phyloP scores from a whole-genome alignment of 2,113 vertebrate species.

The Tychaedon coryphoeus region DNA sequence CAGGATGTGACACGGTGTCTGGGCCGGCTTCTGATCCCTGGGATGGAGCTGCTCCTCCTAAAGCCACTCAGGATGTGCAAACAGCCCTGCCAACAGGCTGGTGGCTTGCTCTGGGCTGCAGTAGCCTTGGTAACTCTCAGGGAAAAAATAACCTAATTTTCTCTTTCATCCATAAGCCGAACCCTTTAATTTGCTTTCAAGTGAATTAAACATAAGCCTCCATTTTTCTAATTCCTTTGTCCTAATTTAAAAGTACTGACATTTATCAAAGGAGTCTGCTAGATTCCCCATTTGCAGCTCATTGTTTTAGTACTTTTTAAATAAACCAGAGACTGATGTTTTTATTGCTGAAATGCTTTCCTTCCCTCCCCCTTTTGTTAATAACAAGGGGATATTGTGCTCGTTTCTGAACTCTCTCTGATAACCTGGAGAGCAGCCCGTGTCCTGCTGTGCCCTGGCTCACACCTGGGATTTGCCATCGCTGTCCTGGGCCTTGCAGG shows the following conservation, averaged over 20 bases:
- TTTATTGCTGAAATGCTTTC: not conserved
- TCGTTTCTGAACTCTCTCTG: not conserved
- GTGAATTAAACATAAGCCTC: conserved; percentile 64
- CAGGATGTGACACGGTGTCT: not conserved
- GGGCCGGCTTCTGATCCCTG: not conserved
- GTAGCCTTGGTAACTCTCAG: conserved; percentile 63
- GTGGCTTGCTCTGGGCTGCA: conserved; percentile 38
- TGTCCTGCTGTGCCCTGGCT: not conserved
- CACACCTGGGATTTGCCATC: not conserved
- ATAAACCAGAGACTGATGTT: not conserved
- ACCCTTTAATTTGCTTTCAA: conserved; percentile 67
- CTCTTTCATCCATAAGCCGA: conserved; percentile 44
- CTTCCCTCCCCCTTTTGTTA: not conserved
- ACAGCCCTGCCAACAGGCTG: not conserved
- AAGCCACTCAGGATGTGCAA: not conserved
- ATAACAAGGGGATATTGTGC: not conserved
- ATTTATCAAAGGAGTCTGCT: conserved; percentile 26
- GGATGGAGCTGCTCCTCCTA: not conserved
- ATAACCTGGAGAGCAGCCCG: not conserved
- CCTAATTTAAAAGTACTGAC: conserved; percentile 57
- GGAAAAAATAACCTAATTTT: conserved; percentile 50
- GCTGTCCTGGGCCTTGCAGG: not conserved
- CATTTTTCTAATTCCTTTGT: conserved; percentile 63
- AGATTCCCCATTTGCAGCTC: conserved; percentile 3
- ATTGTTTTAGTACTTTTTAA: conserved; percentile 22